A percentile compares a stretch with the other conserved stretches of the same genome.
phyloP scores from a whole-genome alignment of 2,888 invertebrate genomes.

The Ctena decussata region DNA sequence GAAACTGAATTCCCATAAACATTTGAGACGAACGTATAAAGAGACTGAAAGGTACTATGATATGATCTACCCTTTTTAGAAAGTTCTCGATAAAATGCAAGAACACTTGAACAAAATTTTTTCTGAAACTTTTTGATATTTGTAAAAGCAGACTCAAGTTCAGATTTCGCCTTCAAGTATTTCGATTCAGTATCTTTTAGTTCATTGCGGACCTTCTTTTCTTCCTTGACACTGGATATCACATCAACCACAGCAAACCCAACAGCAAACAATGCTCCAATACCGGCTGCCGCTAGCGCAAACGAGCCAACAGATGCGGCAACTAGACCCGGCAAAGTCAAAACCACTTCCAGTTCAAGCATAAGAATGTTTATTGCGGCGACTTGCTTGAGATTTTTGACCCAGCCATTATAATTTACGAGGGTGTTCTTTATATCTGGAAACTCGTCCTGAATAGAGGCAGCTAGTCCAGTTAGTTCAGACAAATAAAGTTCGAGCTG shows the following conservation, averaged over 20 bases:
- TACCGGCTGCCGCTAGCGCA: neutral
- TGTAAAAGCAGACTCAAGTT: neutral
- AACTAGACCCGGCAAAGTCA: neutral
- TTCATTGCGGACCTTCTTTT: neutral
- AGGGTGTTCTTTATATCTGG: neutral
- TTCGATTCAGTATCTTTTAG: neutral
- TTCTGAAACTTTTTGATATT: neutral
- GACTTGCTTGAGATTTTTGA: neutral
- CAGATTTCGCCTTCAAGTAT: neutral
- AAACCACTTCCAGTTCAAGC: neutral
- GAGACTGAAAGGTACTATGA: neutral
- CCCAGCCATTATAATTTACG: neutral
- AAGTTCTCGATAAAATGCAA: neutral
- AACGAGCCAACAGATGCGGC: neutral
- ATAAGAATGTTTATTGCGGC: neutral
- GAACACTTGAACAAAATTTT: neutral
- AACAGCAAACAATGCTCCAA: neutral
- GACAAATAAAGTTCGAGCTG: neutral
- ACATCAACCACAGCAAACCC: neutral
- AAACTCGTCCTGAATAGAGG: neutral
- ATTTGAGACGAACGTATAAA: neutral
- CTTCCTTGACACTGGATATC: neutral
- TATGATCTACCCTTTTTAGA: neutral
- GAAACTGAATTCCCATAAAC: neutral
- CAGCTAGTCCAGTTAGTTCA: neutral